Percentiles rank a stretch among this genome's conserved stretches.
phyloP scores from a whole-genome alignment of 2,888 invertebrate genomes.

The Mimumesa dahlbomi region DNA sequence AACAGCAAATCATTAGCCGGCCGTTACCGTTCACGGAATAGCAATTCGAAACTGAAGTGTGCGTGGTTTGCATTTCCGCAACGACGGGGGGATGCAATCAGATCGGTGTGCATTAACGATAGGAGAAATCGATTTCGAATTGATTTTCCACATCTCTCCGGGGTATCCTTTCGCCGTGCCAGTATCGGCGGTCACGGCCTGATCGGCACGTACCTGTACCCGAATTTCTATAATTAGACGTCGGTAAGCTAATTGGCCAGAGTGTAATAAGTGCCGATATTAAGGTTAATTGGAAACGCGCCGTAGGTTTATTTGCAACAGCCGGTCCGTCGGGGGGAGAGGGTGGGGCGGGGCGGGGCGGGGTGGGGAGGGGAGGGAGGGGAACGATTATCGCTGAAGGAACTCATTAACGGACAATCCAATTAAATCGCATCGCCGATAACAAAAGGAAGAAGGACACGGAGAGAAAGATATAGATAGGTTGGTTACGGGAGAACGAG shows the following conservation, averaged over 20 bases:
- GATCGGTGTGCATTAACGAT: neutral
- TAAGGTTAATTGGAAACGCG: constrained; percentile 65
- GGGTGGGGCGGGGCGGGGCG: no score
- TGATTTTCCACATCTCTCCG: constrained; percentile 30
- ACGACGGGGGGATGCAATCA: neutral
- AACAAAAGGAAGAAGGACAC: constrained; percentile 24
- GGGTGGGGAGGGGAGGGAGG: no score
- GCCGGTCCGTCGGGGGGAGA: neutral
- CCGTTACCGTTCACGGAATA: neutral
- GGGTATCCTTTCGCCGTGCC: constrained; percentile 7
- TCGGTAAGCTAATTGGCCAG: constrained; percentile 53
- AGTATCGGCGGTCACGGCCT: neutral
- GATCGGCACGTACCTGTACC: constrained; percentile 27
- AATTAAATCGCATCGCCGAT: constrained; percentile 55
- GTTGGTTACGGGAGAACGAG: neutral
- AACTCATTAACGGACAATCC: constrained; percentile 64
- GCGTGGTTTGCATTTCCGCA: neutral
- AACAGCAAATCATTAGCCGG: neutral
- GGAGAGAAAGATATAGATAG: neutral
- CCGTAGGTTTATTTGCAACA: constrained; percentile 59
- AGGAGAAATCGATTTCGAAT: constrained; percentile 40
- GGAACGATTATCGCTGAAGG: constrained; percentile 61
- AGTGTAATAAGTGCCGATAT: constrained; percentile 57
- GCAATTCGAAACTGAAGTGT: neutral
- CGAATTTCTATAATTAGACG: constrained; percentile 49